phyloP scores from a whole-genome alignment of 2,888 invertebrate species.

The Parthenolecanium corni region DNA sequence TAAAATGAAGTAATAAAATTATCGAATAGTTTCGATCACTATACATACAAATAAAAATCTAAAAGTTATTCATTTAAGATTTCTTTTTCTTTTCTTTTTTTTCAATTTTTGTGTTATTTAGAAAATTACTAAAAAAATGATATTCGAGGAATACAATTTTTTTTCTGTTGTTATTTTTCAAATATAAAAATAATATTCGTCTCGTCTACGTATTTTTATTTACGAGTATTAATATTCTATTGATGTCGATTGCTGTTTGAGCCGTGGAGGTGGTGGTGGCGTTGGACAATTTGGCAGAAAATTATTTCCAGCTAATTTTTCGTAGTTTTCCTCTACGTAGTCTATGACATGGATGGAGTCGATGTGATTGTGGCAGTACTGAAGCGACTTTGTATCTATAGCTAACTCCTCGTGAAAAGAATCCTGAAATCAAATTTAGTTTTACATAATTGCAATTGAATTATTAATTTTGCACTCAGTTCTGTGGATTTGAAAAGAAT shows the following conservation, averaged over 20 bases:
- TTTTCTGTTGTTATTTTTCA: neutral
- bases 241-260: neutral
- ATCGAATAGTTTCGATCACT: no score
- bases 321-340: neutral
- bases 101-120: neutral
- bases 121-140: neutral
- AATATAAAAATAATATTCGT: neutral
- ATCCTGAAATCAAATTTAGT: no score
- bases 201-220: neutral
- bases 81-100: no score
- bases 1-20: no score
- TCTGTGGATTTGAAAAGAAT: no score
- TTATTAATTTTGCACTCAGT: no score
- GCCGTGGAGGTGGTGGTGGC: constrained; percentile 4
- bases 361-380: neutral
- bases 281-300: constrained; percentile 6
- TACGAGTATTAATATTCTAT: neutral
- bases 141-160: neutral
- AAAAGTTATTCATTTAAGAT: no score
- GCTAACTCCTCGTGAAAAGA: no score
- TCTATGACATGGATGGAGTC: neutral
- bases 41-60: neutral
- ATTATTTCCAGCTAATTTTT: neutral
- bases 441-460: no score
- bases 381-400: constrained; percentile 1